These are phyloP conservation scores for Chaetura pelagica DNA, from an alignment of 2,113 vertebrate species.

Conservation along the genomic window DNA sequence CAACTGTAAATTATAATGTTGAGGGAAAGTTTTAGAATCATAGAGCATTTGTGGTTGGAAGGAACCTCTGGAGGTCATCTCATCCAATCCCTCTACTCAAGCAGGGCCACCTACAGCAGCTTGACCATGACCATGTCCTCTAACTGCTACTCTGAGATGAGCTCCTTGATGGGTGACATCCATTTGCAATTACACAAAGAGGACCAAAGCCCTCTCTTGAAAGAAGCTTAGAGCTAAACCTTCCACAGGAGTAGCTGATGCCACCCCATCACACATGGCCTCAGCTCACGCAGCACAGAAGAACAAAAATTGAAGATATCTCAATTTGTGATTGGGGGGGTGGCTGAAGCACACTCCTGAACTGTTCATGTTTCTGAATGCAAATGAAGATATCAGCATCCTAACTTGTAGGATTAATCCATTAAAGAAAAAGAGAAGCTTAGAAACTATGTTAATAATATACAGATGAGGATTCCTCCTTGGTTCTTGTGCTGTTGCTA, in stretches of 20 bases:
- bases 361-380: not conserved
- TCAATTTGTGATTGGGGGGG: not conserved
- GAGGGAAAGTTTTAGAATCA: not conserved
- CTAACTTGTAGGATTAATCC: not conserved
- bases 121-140: not conserved
- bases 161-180: not conserved
- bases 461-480: not conserved
- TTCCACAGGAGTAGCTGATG: not conserved
- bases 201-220: not conserved
- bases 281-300: not conserved
- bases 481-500: not conserved
- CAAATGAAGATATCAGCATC: not conserved
- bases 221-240: not conserved
- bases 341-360: not conserved
- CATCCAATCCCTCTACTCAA: not conserved
- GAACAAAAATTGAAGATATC: not conserved
- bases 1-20: not conserved
- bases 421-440: not conserved
- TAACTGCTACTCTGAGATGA: not conserved
- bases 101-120: not conserved
- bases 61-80: not conserved
- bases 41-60: not conserved
- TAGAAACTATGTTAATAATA: not conserved
- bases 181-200: not conserved
- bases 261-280: rapidly evolving